Evolutionary conservation across 2,113 vertebrate genomes (phyloP).

Genomic region (Mustelus asterias): DNA sequence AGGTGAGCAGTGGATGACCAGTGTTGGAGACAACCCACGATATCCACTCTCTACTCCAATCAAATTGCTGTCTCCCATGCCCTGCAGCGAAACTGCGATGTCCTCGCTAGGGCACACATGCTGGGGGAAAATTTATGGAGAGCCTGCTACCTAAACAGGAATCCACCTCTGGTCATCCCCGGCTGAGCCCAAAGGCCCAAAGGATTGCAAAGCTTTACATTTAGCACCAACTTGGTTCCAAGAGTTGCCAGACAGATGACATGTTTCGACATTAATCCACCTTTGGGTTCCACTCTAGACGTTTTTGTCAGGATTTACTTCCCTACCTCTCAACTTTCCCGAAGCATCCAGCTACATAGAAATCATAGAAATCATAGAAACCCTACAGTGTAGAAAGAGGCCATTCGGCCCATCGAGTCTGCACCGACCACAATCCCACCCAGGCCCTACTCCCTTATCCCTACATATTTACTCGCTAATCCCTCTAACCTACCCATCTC

Average conservation of each 20-base stretch:
- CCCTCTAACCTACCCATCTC: too few relatives aligned
- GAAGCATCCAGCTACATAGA: background rate
- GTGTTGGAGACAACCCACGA: background rate
- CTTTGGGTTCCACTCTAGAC: background rate
- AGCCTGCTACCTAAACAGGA: background rate
- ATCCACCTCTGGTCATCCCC: too few relatives aligned
- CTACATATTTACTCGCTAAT: too few relatives aligned
- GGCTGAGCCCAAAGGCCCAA: background rate
- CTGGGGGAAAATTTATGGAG: background rate
- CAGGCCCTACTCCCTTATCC: too few relatives aligned
- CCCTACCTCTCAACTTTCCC: background rate
- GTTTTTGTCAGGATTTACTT: background rate
- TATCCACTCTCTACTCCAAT: background rate
- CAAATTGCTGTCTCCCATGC: background rate
- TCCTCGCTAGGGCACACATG: background rate
- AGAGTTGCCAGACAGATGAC: background rate
- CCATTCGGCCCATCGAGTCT: too few relatives aligned
- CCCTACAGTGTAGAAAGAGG: too few relatives aligned
- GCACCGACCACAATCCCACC: too few relatives aligned
- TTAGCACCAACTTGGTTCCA: background rate
- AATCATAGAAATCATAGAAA: too few relatives aligned
- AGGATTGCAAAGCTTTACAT: background rate
- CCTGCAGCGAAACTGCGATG: background rate
- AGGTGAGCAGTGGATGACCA: background rate
- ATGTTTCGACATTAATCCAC: background rate